Base-by-base conservation (phyloP, 2,113 vertebrate genomes). In the Ibidorhyncha struthersii region DNA sequence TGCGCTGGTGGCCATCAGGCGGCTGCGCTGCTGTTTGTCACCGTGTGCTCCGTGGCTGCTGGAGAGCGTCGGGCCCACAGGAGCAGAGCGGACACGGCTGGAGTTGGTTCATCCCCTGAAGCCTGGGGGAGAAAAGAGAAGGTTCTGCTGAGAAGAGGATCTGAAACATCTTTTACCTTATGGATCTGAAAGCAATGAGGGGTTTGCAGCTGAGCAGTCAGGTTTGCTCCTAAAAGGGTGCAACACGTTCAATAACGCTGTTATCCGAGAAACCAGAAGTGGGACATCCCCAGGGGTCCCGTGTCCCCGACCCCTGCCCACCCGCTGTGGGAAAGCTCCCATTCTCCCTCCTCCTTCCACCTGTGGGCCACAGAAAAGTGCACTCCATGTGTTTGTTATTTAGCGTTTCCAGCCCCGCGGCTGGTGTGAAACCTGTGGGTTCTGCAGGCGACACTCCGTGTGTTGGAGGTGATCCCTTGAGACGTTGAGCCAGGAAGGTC, bases 161-260 rank as follows among this genome's bases (percentile, higher is more conserved):
- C 58, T 0, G 10, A 78, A 77, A 73, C 6, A 0, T n/a, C 30
- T 69, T 36, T 50, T n/a, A 8, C 38, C 32, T 4, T 9, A 38
- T 3, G 53, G 38, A 32, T 53, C 41, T 61, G 85, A 58, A 59
- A 66, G 45, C 4, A 26, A 22, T 4, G 27, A 25, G 49, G 65
- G 8, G 3, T 21, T 36, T 34, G 58, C 67, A 69, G 85, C 69
- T 41, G 38, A 43, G 70, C 70, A 13, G 40, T 40, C 29, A 5
- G 41, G 11, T 47, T 43, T 30, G 62, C 62, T n/a, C 63, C 69
- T 61, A 4, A 12, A 8, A 17, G 4, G 29, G 16, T 56, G 59
- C 27, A 8, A 27, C 19, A 7, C 0, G 2, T 59, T 43, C 10
- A 5, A 7, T 23, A 8, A 2, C 1, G 1, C 6, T 8, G 8